Conservation (phyloP, 2,113 vertebrate species). For the Epinephelus fuscoguttatus region DNA sequence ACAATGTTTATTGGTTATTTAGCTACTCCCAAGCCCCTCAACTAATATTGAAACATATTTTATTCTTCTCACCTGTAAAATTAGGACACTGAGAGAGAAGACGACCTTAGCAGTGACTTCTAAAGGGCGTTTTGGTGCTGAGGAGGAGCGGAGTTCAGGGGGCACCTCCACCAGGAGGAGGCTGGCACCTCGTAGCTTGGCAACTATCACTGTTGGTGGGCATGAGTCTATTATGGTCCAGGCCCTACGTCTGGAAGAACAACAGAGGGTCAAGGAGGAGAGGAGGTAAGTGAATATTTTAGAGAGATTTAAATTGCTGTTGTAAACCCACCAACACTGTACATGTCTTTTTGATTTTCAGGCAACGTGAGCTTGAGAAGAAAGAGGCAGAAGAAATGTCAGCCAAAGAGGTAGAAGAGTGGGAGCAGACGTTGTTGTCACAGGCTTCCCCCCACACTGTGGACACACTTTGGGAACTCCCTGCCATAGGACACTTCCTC, state of each 20-base stretch:
- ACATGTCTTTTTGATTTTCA: conserved; percentile 64
- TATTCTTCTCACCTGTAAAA: conserved; percentile 52
- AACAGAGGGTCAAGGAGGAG: conserved; percentile 94
- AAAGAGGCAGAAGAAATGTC: conserved; percentile 96
- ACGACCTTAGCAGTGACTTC: conserved; percentile 93
- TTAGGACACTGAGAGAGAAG: conserved; percentile 93
- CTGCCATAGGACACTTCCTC: conserved; percentile 97
- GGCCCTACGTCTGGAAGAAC: conserved; percentile 93
- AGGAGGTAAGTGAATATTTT: conserved; percentile 87
- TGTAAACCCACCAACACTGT: conserved; percentile 2
- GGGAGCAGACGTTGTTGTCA: conserved; percentile 92
- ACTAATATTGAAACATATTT: background rate
- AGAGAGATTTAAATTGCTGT: background rate
- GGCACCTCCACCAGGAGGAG: conserved; percentile 91
- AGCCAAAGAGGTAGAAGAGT: conserved; percentile 96
- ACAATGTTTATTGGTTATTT: background rate
- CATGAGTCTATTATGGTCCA: conserved; percentile 97
- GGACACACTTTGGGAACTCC: conserved; percentile 96
- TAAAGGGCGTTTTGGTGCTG: conserved; percentile 89
- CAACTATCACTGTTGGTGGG: conserved; percentile 87
- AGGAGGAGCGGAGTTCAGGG: conserved; percentile 88
- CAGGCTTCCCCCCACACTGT: conserved; percentile 90
- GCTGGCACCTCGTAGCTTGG: conserved; percentile 88
- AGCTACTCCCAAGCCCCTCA: background rate
- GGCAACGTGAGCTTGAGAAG: conserved; percentile 94